A percentile compares a stretch with the other conserved stretches of the same genome.
Conservation (phyloP, 2,797 vertebrate species). For the Falco naumanni region DNA sequence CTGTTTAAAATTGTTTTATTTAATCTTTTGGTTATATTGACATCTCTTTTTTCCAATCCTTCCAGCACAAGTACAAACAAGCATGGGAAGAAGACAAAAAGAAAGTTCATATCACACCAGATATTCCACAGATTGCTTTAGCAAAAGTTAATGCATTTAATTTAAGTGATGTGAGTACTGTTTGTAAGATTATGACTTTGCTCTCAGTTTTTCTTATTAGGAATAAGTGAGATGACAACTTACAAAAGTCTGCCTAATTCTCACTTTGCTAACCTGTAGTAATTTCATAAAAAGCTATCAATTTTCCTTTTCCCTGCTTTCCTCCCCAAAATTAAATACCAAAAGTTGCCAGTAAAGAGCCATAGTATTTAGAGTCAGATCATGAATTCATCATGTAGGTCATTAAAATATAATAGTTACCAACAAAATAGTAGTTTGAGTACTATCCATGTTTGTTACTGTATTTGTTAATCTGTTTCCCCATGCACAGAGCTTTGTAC, state of each 20-base stretch:
- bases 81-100: slow-evolving; percentile 94
- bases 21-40: not conserved
- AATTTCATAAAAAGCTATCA: not conserved
- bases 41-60: not conserved
- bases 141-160: slow-evolving; percentile 93
- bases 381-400: not conserved
- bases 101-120: slow-evolving; percentile 88
- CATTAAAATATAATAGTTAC: not conserved
- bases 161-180: slow-evolving; percentile 87
- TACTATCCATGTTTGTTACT: not conserved
- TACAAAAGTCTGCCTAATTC: not conserved
- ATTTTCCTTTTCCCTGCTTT: not conserved
- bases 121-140: slow-evolving; percentile 89
- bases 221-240: not conserved
- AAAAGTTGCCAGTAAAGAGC: not conserved
- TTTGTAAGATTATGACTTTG: not conserved
- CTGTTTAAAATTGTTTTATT: not conserved
- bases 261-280: not conserved
- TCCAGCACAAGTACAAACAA: slow-evolving; percentile 89
- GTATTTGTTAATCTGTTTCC: not conserved
- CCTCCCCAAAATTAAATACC: not conserved
- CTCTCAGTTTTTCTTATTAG: not conserved
- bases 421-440: not conserved
- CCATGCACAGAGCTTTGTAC: not conserved
- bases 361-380: not conserved